These are phyloP conservation scores for Periophthalmodon schlosseri DNA, from an alignment of 2,113 vertebrate species.

Conservation along the genomic window DNA sequence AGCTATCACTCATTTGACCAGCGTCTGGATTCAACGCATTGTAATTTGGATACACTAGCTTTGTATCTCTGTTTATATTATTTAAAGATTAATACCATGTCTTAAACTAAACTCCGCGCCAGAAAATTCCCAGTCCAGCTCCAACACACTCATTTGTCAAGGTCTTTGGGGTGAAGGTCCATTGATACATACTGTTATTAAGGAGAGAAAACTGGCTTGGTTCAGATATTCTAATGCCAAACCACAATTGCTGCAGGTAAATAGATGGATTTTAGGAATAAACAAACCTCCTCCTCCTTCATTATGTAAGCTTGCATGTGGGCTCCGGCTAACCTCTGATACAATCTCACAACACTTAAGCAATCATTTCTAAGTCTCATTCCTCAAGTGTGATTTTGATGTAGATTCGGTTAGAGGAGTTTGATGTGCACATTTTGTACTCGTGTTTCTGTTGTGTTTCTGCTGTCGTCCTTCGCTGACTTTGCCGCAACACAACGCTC, in stretches of 20 bases:
- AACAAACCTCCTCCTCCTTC: conserved; percentile 48
- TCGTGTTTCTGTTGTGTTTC: not conserved
- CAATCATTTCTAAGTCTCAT: conserved; percentile 9
- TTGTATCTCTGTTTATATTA: not conserved
- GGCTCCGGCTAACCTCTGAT: conserved; percentile 35
- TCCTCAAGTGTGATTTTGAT: conserved; percentile 13
- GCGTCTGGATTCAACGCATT: not conserved
- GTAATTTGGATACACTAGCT: not conserved
- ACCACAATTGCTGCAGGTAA: conserved; percentile 36
- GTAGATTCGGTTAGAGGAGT: not conserved
- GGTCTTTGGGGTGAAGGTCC: conserved; percentile 33
- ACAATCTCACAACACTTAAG: not conserved
- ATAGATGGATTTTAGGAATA: conserved; percentile 32
- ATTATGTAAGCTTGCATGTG: conserved; percentile 54
- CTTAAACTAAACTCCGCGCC: not conserved
- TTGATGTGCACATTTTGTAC: not conserved
- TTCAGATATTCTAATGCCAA: conserved; percentile 15
- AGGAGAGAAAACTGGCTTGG: conserved; percentile 3
- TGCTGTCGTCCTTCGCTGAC: not conserved
- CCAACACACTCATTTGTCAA: conserved; percentile 7
- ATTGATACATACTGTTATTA: conserved; percentile 5
- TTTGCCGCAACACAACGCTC: not conserved
- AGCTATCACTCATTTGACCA: not conserved
- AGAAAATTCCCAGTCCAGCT: conserved; percentile 3
- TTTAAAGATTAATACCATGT: conserved; percentile 49